Conservation (phyloP, 2,797 vertebrate genomes). For the Sebastolobus alascanus region DNA sequence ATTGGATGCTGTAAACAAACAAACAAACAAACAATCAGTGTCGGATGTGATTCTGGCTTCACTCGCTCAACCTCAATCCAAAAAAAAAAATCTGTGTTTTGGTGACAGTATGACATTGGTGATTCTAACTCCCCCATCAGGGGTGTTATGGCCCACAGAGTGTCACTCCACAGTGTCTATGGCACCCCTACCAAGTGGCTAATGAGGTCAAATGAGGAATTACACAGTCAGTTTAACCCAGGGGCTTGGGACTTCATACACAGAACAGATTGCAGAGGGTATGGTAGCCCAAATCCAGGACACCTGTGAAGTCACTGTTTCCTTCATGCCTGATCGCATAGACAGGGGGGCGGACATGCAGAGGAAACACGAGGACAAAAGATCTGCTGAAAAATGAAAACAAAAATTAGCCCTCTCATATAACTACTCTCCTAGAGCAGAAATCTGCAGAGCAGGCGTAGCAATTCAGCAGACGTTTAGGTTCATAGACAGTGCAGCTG, state of each 20-base stretch:
- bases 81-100: constrained; percentile 30
- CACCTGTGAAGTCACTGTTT: constrained; percentile 51
- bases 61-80: constrained; percentile 11
- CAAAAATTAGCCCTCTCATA: constrained; percentile 1
- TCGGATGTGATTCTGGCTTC: constrained; percentile 18
- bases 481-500: constrained; percentile 71
- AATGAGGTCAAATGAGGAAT: constrained; percentile 84
- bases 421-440: constrained; percentile 22
- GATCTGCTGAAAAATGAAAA: constrained; percentile 33
- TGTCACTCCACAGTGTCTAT: constrained; percentile 63
- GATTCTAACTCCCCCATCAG: constrained; percentile 35
- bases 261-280: constrained; percentile 66
- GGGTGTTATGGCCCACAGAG: constrained; percentile 65
- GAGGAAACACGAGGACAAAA: constrained; percentile 27
- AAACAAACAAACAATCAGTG: constrained; percentile 17
- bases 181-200: constrained; percentile 65
- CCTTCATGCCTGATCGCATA: constrained; percentile 21
- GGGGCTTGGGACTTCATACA: constrained; percentile 49
- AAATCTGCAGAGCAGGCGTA: constrained; percentile 43
- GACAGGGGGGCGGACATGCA: constrained; percentile 13
- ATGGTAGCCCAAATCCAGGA: constrained; percentile 62
- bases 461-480: constrained; percentile 46
- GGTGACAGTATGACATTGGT: constrained; percentile 31
- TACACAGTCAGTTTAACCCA: constrained; percentile 77
- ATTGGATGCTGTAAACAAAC: constrained; percentile 21